Evolutionary conservation across 1,140 invertebrate genomes (phyloP).

Genomic region (Pomacea maculata): DNA sequence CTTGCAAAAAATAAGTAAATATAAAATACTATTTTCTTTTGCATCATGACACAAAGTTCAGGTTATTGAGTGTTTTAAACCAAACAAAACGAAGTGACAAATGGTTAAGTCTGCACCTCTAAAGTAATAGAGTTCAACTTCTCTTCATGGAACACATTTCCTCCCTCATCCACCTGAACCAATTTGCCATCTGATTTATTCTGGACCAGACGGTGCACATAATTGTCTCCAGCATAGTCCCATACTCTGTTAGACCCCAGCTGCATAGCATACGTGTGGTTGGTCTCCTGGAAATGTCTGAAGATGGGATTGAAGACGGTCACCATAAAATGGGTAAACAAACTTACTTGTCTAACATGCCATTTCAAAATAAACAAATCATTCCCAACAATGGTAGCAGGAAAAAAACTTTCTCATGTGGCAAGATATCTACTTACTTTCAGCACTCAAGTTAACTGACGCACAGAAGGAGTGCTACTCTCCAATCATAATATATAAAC

Average conservation of each 20-base stretch:
- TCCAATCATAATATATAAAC: too few relatives aligned
- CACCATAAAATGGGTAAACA: too few relatives aligned
- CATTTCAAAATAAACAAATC: too few relatives aligned
- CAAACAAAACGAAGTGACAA: background rate
- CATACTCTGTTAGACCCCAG: slow-evolving; percentile 94
- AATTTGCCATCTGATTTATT: slow-evolving; percentile 98
- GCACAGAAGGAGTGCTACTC: too few relatives aligned
- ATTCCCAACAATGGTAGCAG: too few relatives aligned
- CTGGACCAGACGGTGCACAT: slow-evolving; percentile 94
- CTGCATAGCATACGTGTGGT: slow-evolving; percentile 97
- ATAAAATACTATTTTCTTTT: background rate
- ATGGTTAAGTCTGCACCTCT: slow-evolving; percentile 64
- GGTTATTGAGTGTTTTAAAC: background rate
- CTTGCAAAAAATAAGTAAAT: background rate
- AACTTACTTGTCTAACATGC: too few relatives aligned
- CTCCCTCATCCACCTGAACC: slow-evolving; percentile 74
- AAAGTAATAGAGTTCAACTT: slow-evolving; percentile 93
- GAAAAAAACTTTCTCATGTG: too few relatives aligned
- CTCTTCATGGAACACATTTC: slow-evolving; percentile 72
- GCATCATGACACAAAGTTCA: background rate
- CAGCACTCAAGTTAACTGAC: too few relatives aligned
- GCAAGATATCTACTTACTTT: too few relatives aligned
- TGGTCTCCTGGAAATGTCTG: slow-evolving; percentile 92
- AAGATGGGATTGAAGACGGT: slow-evolving; percentile 39
- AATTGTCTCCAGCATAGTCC: slow-evolving; percentile 98